Conservation (phyloP, 2,797 vertebrate genomes). For the Pseudochirops corinnae region DNA sequence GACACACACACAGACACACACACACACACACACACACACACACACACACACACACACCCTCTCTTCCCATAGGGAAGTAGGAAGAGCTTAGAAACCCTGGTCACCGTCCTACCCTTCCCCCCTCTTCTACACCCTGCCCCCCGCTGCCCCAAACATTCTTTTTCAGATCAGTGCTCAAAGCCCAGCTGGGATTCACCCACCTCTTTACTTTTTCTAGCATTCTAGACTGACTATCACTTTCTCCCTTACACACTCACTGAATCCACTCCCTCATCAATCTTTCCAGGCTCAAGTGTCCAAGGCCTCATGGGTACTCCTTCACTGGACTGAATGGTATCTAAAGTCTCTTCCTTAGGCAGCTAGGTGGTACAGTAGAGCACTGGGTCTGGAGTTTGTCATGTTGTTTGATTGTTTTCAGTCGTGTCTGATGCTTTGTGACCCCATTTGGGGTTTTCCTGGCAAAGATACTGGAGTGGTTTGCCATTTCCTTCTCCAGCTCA, state of each 20-base stretch:
- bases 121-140: too few species aligned
- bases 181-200: not conserved
- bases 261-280: not conserved
- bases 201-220: not conserved
- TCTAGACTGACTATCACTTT: not conserved
- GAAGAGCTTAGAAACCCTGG: not conserved
- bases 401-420: not conserved
- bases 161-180: not conserved
- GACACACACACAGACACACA: too few species aligned
- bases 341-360: not conserved
- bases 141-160: not conserved
- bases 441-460: not conserved
- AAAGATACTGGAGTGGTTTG: not conserved
- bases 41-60: not conserved
- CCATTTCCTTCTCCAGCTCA: not conserved
- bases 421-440: not conserved
- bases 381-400: not conserved
- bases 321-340: not conserved
- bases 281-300: not conserved
- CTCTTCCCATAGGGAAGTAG: not conserved
- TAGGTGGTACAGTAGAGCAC: not conserved
- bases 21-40: not conserved
- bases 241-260: not conserved
- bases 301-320: not conserved
- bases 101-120: not conserved